Conservation (phyloP, 2,888 invertebrate species). For the Steinernema carpocapsae region DNA sequence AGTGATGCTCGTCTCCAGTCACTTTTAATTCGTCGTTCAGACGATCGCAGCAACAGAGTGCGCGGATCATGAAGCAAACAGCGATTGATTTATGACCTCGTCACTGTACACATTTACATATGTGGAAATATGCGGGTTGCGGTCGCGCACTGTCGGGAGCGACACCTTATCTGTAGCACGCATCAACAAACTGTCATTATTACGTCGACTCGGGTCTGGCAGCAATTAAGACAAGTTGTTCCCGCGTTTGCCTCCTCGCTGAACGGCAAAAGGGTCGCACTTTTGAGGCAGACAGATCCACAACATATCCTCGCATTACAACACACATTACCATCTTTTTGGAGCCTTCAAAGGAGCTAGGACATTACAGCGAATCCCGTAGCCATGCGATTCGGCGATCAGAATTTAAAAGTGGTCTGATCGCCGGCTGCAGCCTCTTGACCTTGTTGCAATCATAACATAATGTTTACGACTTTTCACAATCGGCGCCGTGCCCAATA, state of each 20-base stretch:
- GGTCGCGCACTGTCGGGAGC: constrained; percentile 23
- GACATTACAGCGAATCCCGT: no score
- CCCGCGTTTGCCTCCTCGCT: background rate
- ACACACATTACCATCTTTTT: no score
- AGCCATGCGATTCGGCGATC: no score
- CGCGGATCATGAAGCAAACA: constrained; percentile 7
- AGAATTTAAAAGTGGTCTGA: no score
- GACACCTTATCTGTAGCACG: constrained; percentile 31
- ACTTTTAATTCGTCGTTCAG: background rate
- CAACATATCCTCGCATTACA: no score
- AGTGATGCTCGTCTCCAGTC: background rate
- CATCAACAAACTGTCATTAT: constrained; percentile 34
- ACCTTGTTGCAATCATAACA: background rate
- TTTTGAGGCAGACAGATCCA: no score
- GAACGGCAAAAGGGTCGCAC: no score
- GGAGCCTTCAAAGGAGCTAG: no score
- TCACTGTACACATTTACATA: constrained; percentile 35
- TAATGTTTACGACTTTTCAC: background rate
- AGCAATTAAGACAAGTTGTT: constrained; percentile 18
- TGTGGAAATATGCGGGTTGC: constrained; percentile 26
- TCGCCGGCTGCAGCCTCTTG: background rate
- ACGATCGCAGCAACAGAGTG: background rate
- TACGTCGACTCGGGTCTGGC: constrained; percentile 31
- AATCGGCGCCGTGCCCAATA: background rate
- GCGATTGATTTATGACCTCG: constrained; percentile 32